A percentile compares a stretch with the other conserved stretches of the same genome.
phyloP scores from a whole-genome alignment of 2,888 invertebrate genomes.

The Cistogaster globosa region DNA sequence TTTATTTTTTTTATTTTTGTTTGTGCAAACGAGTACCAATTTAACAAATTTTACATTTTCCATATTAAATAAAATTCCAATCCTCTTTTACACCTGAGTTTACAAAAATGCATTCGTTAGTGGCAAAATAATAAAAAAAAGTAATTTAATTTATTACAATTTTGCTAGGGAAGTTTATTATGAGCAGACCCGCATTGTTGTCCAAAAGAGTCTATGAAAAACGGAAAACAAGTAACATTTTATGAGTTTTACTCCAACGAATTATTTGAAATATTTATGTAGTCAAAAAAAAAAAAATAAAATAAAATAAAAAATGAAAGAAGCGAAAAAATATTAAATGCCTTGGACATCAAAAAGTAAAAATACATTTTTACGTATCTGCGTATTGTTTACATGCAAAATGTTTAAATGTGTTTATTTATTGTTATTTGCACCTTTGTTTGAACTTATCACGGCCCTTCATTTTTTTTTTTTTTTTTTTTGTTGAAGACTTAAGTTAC shows the following conservation, averaged over 20 bases:
- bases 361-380: constrained; percentile 12
- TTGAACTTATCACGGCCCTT: not conserved
- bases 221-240: constrained; percentile 17
- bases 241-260: constrained; percentile 52
- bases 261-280: constrained; percentile 31
- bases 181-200: constrained; percentile 25
- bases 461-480: not conserved
- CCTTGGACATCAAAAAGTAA: constrained; percentile 10
- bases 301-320: no score
- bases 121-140: constrained; percentile 45
- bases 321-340: constrained; percentile 3
- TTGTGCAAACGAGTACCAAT: constrained; percentile 49
- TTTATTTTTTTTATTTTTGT: constrained; percentile 27
- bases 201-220: constrained; percentile 12
- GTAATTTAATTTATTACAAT: constrained; percentile 66
- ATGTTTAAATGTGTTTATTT: not conserved
- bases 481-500: no score
- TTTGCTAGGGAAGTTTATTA: constrained; percentile 55
- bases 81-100: constrained; percentile 64
- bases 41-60: constrained; percentile 56
- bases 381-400: not conserved
- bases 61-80: constrained; percentile 51
- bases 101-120: constrained; percentile 43
- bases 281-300: no score
- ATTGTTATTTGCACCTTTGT: not conserved